Percentiles rank a stretch among this genome's conserved stretches.
phyloP scores from a whole-genome alignment of 2,888 invertebrate species.

The Heterodera filipjevi region DNA sequence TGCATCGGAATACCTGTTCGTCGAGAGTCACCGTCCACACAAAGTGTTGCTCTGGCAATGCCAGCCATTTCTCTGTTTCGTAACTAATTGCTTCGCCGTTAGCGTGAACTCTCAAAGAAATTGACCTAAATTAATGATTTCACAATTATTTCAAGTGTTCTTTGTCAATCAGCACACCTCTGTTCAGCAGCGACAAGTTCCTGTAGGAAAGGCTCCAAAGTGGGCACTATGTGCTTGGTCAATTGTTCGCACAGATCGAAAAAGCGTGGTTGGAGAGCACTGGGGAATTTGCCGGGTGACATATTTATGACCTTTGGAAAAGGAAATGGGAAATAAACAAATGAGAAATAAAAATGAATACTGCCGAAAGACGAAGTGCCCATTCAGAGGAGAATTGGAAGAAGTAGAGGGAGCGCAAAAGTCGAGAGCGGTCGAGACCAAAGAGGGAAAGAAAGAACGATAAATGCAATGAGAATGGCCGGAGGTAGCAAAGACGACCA shows the following conservation, averaged over 20 bases:
- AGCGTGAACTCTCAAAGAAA: slow-evolving; percentile 33
- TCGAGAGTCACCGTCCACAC: slow-evolving; percentile 51
- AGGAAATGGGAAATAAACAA: no score
- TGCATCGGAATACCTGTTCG: slow-evolving; percentile 47
- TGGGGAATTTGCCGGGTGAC: slow-evolving; percentile 32
- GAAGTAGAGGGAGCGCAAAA: slow-evolving; percentile 38
- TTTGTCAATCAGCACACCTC: slow-evolving; percentile 30
- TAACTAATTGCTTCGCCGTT: slow-evolving; percentile 39
- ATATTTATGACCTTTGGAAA: slow-evolving; percentile 27
- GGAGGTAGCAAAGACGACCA: no score
- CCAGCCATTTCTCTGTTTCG: slow-evolving; percentile 52
- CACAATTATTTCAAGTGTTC: neutral
- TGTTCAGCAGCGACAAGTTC: slow-evolving; percentile 47
- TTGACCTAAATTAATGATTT: slow-evolving; percentile 27
- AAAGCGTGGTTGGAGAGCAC: slow-evolving; percentile 38
- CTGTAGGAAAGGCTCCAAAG: slow-evolving; percentile 50
- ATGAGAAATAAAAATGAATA: slow-evolving; percentile 28
- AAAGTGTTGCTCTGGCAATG: slow-evolving; percentile 51
- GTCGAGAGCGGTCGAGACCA: slow-evolving; percentile 37
- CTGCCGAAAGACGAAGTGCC: slow-evolving; percentile 44
- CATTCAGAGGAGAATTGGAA: slow-evolving; percentile 35
- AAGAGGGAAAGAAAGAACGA: no score
- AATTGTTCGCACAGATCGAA: slow-evolving; percentile 51
- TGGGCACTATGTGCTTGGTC: slow-evolving; percentile 45
- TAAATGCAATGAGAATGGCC: no score